A percentile compares a stretch with the other conserved stretches of the same genome.
These are phyloP conservation scores for Yasuhikotakia modesta DNA, from an alignment of 2,797 vertebrate species.

Conservation along the genomic window DNA sequence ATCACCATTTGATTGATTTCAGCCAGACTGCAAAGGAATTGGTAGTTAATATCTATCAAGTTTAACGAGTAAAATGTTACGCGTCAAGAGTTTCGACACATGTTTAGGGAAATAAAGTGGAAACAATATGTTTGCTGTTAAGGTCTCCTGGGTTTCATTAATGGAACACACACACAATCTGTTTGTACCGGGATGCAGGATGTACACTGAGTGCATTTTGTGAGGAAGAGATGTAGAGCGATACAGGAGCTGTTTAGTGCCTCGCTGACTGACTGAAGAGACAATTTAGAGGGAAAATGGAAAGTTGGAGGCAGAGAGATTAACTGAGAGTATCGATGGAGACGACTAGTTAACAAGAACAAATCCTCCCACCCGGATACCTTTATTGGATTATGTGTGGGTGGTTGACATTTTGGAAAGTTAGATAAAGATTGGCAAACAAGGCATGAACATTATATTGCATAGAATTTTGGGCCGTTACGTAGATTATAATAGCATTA, in stretches of 20 bases:
- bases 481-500: neutral
- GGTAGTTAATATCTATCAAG: neutral
- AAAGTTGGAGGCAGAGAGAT: constrained; percentile 38
- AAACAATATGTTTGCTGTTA: constrained; percentile 1
- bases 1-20: constrained; percentile 34
- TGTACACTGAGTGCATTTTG: constrained; percentile 7
- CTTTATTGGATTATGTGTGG: constrained; percentile 53
- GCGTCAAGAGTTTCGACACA: neutral
- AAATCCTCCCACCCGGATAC: constrained; percentile 31
- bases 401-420: constrained; percentile 17
- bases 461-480: too few species aligned
- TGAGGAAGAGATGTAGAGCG: neutral
- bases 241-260: neutral
- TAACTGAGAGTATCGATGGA: constrained; percentile 49
- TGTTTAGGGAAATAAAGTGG: constrained; percentile 18
- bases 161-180: neutral
- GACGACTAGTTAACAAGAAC: constrained; percentile 43
- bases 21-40: constrained; percentile 6
- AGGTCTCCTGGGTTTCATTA: constrained; percentile 33
- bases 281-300: neutral
- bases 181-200: constrained; percentile 1
- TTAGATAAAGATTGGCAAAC: neutral
- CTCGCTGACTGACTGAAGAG: constrained; percentile 1
- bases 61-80: constrained; percentile 9
- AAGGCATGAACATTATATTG: neutral